phyloP scores from a whole-genome alignment of 2,888 invertebrate genomes.

The Drosophila maculinotata region DNA sequence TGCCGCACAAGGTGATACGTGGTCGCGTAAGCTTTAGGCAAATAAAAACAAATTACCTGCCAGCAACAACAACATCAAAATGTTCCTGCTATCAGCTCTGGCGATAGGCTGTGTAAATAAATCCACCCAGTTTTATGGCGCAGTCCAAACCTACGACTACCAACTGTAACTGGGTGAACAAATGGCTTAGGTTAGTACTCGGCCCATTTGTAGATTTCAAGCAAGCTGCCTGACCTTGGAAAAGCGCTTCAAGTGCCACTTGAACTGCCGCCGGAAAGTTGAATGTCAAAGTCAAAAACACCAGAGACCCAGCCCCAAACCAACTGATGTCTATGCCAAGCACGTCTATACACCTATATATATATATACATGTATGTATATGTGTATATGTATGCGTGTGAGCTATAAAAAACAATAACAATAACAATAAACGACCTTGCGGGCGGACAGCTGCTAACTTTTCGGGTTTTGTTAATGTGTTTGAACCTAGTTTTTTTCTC shows the following conservation, averaged over 20 bases:
- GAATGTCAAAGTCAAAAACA: slow-evolving; percentile 71
- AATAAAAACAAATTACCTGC: slow-evolving; percentile 6
- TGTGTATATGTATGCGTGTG: slow-evolving; percentile 4
- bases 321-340: slow-evolving; percentile 52
- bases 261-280: slow-evolving; percentile 69
- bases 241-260: slow-evolving; percentile 57
- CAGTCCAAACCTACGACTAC: slow-evolving; percentile 17
- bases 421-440: slow-evolving; percentile 44
- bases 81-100: slow-evolving; percentile 30
- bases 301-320: slow-evolving; percentile 22
- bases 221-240: slow-evolving; percentile 38
- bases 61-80: not conserved
- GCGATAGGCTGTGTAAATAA: slow-evolving; percentile 59
- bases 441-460: slow-evolving; percentile 32
- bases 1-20: slow-evolving; percentile 59
- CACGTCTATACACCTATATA: slow-evolving; percentile 50
- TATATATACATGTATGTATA: slow-evolving; percentile 4
- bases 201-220: slow-evolving; percentile 26
- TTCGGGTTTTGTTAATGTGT: slow-evolving; percentile 28
- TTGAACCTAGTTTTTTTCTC: slow-evolving; percentile 41
- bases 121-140: slow-evolving; percentile 34
- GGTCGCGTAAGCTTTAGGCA: slow-evolving; percentile 17
- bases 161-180: slow-evolving; percentile 53
- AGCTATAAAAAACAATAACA: slow-evolving; percentile 24
- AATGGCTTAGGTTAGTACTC: slow-evolving; percentile 58